A percentile compares a stretch with the other conserved stretches of the same genome.
Evolutionary conservation across 2,888 invertebrate species (phyloP).

Genomic region (Ernsta delagoae): DNA sequence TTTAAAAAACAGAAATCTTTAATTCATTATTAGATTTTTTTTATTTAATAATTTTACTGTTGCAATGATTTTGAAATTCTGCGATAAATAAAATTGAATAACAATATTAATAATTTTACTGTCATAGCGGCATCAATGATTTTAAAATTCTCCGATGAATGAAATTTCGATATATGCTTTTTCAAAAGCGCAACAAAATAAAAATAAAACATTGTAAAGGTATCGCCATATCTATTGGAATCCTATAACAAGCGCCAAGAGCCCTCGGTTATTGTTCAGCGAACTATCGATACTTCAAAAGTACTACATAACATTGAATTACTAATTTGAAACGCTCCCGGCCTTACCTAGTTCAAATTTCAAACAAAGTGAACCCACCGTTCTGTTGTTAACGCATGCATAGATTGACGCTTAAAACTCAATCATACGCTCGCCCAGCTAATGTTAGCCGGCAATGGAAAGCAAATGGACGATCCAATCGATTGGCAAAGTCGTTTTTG

Average conservation of each 20-base stretch:
- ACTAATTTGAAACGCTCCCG: neutral
- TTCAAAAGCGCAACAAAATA: no score
- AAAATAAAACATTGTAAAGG: no score
- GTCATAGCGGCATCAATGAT: no score
- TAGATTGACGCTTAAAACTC: constrained; percentile 14
- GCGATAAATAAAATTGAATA: no score
- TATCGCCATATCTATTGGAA: no score
- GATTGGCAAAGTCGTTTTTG: neutral
- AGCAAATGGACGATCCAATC: constrained; percentile 17
- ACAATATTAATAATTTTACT: no score
- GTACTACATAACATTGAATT: neutral
- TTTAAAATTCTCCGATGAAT: no score
- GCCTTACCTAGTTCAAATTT: constrained; percentile 6
- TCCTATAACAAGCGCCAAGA: neutral
- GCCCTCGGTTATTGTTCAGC: neutral
- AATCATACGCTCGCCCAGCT: constrained; percentile 18
- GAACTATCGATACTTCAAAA: neutral
- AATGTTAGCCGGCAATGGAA: constrained; percentile 21
- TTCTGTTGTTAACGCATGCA: neutral
- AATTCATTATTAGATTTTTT: no score
- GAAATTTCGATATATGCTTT: no score
- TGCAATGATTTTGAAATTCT: no score
- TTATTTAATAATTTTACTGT: no score
- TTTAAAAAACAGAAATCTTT: no score
- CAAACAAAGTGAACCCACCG: constrained; percentile 10